Percentiles rank a stretch among this genome's conserved stretches.
Evolutionary conservation across 2,113 vertebrate genomes (phyloP).

Genomic region (Perccottus glenii): DNA sequence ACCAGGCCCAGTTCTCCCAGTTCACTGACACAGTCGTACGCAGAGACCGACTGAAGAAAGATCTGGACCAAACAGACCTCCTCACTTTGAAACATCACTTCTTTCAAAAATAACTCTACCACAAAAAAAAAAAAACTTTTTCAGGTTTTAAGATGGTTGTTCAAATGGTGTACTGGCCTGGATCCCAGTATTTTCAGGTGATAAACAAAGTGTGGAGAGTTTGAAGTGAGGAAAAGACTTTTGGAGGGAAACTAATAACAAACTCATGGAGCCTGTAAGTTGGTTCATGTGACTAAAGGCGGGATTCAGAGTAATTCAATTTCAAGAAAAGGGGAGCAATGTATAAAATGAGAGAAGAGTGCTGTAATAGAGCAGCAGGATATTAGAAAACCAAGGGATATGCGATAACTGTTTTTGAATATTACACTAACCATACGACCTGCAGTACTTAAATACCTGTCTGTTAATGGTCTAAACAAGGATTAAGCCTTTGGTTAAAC

Average conservation of each 20-base stretch:
- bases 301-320: not conserved
- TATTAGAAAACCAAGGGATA: too few species aligned
- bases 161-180: not conserved
- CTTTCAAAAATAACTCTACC: constrained; percentile 71
- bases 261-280: not conserved
- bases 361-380: too few species aligned
- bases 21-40: constrained; percentile 94
- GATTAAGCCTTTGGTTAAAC: too few species aligned
- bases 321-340: not conserved
- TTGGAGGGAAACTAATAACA: constrained; percentile 1
- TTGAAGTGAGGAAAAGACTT: not conserved
- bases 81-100: constrained; percentile 92
- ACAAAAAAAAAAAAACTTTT: too few species aligned
- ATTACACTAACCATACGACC: too few species aligned
- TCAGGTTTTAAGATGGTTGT: not conserved
- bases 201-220: too few species aligned
- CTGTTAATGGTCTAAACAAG: too few species aligned
- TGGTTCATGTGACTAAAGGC: constrained; percentile 1
- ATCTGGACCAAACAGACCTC: constrained; percentile 96
- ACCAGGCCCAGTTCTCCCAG: constrained; percentile 95
- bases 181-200: not conserved
- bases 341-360: not conserved
- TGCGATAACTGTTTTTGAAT: too few species aligned
- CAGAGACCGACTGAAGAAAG: constrained; percentile 93
- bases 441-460: too few species aligned